Conservation (phyloP, 2,888 invertebrate species). For the Acronicta psi region DNA sequence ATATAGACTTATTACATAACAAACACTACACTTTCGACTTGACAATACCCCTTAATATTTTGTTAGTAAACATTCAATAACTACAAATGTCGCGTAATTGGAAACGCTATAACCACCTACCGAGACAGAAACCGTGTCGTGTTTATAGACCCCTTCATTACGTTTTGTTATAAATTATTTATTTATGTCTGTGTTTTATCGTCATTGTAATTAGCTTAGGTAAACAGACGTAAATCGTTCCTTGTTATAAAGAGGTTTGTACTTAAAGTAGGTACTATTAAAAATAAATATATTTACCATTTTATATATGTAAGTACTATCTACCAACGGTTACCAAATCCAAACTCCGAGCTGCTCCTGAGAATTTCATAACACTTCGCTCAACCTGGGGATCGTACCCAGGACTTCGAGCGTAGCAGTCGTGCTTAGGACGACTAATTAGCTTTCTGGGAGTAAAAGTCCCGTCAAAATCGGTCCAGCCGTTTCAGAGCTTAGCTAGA, state of each 20-base stretch:
- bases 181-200: slow-evolving; percentile 25
- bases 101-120: slow-evolving; percentile 14
- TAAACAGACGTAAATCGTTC: slow-evolving; percentile 24
- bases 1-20: slow-evolving; percentile 10
- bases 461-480: no score
- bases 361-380: no score
- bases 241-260: slow-evolving; percentile 5
- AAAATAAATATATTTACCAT: no score
- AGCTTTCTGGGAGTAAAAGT: no score
- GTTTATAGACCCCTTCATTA: slow-evolving; percentile 4
- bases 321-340: no score
- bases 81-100: slow-evolving; percentile 32
- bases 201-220: slow-evolving; percentile 7
- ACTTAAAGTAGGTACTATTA: no score
- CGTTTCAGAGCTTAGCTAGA: no score
- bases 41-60: slow-evolving; percentile 34
- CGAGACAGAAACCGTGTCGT: not conserved
- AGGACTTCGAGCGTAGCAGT: no score
- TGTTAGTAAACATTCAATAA: slow-evolving; percentile 14
- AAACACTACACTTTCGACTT: slow-evolving; percentile 13
- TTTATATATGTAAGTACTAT: no score
- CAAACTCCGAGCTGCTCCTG: no score
- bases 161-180: slow-evolving; percentile 32
- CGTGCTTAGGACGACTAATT: no score
- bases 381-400: no score